Percentiles rank a stretch among this genome's conserved stretches.
These are phyloP conservation scores for Masticophis lateralis DNA, from an alignment of 2,797 vertebrate species.

Conservation along the genomic window DNA sequence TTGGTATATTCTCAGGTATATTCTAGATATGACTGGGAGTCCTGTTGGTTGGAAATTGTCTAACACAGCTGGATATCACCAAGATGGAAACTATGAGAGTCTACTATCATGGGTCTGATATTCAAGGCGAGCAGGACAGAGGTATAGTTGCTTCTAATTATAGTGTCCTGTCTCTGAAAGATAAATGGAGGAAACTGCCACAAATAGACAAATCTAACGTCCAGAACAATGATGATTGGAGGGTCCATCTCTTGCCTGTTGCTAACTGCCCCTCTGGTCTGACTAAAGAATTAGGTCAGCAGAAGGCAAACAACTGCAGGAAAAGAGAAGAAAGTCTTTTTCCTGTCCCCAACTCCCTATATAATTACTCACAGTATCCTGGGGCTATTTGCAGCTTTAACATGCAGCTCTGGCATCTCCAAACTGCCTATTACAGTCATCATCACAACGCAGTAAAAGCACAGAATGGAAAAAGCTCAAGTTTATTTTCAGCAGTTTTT, in stretches of 20 bases:
- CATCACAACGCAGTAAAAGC: constrained; percentile 39
- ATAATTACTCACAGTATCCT: constrained; percentile 60
- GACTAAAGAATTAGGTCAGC: constrained; percentile 34
- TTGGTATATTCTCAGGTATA: background rate
- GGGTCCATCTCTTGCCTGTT: constrained; percentile 32
- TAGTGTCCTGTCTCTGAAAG: constrained; percentile 42
- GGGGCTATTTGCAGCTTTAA: constrained; percentile 64
- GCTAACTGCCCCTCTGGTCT: constrained; percentile 31
- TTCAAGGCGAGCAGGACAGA: constrained; percentile 51
- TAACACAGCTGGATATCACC: background rate
- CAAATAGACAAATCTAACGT: constrained; percentile 41
- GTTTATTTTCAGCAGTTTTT: constrained; percentile 35
- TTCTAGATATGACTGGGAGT: background rate
- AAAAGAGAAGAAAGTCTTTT: constrained; percentile 32
- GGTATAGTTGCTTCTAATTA: constrained; percentile 49
- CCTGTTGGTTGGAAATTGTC: background rate
- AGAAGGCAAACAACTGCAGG: constrained; percentile 49
- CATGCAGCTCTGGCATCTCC: constrained; percentile 52
- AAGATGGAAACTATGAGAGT: background rate
- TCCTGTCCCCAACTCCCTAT: constrained; percentile 44
- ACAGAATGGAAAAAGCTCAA: constrained; percentile 47
- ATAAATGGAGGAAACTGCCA: constrained; percentile 34
- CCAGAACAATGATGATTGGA: constrained; percentile 17
- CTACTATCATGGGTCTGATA: constrained; percentile 51
- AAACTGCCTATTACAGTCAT: constrained; percentile 58